These are phyloP conservation scores for Drosophila atripex DNA, from an alignment of 2,888 invertebrate genomes.

Conservation along the genomic window DNA sequence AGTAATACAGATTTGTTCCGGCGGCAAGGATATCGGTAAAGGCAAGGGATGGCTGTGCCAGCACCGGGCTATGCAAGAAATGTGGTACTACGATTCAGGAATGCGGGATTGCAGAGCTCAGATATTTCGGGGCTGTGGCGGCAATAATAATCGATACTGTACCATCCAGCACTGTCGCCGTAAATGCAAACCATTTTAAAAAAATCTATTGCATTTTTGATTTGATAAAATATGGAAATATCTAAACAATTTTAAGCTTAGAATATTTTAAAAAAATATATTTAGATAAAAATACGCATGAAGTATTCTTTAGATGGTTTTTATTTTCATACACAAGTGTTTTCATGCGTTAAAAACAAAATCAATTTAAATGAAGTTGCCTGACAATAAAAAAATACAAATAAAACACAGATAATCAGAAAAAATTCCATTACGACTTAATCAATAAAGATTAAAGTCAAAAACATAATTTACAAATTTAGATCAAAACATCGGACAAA, in stretches of 20 bases:
- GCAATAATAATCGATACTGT: not conserved
- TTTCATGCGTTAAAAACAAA: not conserved
- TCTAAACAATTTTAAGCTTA: not conserved
- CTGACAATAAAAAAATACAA: not conserved
- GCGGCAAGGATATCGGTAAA: not conserved
- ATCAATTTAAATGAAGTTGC: not conserved
- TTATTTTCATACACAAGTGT: not conserved
- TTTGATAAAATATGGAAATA: too few relatives aligned
- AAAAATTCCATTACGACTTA: not conserved
- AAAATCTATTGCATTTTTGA: too few relatives aligned
- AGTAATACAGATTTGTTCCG: not conserved
- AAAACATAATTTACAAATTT: not conserved
- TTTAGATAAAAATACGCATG: not conserved
- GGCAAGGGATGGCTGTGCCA: not conserved
- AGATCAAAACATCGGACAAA: not conserved
- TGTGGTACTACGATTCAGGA: not conserved
- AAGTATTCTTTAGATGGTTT: not conserved
- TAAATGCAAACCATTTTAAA: not conserved
- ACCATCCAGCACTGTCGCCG: not conserved
- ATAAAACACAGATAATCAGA: not conserved
- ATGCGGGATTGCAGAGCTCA: not conserved
- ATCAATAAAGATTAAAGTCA: not conserved
- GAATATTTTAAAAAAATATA: not conserved
- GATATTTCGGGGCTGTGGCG: constrained; percentile 1
- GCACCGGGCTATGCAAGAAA: not conserved